Evolutionary conservation across 2,888 invertebrate genomes (phyloP).

Genomic region (Erebia epiphron): DNA sequence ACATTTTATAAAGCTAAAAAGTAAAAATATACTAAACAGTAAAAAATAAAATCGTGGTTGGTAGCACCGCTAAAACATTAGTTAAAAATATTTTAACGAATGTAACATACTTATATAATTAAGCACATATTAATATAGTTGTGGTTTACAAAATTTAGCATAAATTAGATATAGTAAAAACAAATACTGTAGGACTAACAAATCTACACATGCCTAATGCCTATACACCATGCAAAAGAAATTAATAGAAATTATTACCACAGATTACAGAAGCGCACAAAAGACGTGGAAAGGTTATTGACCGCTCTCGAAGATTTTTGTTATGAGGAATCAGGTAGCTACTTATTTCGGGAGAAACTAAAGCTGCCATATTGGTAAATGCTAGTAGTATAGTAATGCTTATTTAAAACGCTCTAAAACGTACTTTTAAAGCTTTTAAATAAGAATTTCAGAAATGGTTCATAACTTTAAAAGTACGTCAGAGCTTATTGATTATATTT

Average conservation of each 20-base stretch:
- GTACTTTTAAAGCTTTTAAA: conserved; percentile 56
- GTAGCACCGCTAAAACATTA: neutral
- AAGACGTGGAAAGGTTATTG: conserved; percentile 37
- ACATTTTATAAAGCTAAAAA: conserved; percentile 12
- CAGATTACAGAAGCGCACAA: conserved; percentile 37
- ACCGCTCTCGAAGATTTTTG: conserved; percentile 50
- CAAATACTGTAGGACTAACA: conserved; percentile 1
- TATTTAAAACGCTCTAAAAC: conserved; percentile 63
- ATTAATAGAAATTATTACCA: conserved; percentile 12
- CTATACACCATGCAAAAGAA: conserved; percentile 24
- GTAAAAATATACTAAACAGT: conserved; percentile 2
- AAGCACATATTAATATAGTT: neutral
- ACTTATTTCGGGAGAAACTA: conserved; percentile 57
- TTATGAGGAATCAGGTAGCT: conserved; percentile 57
- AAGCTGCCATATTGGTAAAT: conserved; percentile 83
- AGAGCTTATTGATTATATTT: conserved; percentile 54
- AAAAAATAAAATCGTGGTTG: neutral
- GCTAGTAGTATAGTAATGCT: conserved; percentile 69
- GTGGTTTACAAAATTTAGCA: conserved; percentile 9
- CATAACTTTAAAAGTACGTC: conserved; percentile 72
- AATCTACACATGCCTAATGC: conserved; percentile 24
- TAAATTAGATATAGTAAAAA: conserved; percentile 1
- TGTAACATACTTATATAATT: neutral
- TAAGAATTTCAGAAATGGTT: conserved; percentile 26
- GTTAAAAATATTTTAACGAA: neutral